phyloP scores from a whole-genome alignment of 2,888 invertebrate genomes.

The Brachyopa scutellaris region DNA sequence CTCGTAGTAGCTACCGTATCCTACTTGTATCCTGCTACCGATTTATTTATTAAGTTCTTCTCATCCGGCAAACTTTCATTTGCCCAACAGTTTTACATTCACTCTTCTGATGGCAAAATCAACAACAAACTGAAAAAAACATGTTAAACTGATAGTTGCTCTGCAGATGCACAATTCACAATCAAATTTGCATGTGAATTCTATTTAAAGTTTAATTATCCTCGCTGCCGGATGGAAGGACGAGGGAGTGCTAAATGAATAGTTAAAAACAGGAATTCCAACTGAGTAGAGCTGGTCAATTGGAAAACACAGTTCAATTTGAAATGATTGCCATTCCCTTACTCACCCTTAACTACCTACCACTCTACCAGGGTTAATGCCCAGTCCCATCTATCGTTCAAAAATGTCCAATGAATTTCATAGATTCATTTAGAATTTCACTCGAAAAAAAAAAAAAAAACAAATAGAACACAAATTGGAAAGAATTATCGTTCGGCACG shows the following conservation, averaged over 20 bases:
- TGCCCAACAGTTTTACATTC: neutral
- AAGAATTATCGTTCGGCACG: too few relatives aligned
- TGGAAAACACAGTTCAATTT: slow-evolving; percentile 35
- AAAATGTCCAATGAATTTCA: slow-evolving; percentile 23
- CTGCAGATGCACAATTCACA: neutral
- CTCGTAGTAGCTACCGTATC: neutral
- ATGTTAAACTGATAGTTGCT: too few relatives aligned
- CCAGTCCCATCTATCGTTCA: neutral
- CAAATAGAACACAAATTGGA: neutral
- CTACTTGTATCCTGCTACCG: neutral
- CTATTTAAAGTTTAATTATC: slow-evolving; percentile 16
- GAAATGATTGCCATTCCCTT: neutral
- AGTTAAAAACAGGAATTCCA: slow-evolving; percentile 24
- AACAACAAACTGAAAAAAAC: slow-evolving; percentile 4
- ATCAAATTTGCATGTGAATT: slow-evolving; percentile 15
- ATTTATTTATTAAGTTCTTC: neutral
- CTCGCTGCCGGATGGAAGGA: too few relatives aligned
- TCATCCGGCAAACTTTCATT: neutral
- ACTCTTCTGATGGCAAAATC: neutral
- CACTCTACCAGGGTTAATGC: neutral
- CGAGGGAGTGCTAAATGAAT: slow-evolving; percentile 4
- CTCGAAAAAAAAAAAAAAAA: slow-evolving; percentile 4
- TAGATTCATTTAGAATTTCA: slow-evolving; percentile 18
- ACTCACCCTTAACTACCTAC: neutral
- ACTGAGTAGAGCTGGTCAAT: slow-evolving; percentile 10